A percentile compares a stretch with the other conserved stretches of the same genome.
Conservation (phyloP, 1,140 invertebrate species). For the Zaprionus africanus region DNA sequence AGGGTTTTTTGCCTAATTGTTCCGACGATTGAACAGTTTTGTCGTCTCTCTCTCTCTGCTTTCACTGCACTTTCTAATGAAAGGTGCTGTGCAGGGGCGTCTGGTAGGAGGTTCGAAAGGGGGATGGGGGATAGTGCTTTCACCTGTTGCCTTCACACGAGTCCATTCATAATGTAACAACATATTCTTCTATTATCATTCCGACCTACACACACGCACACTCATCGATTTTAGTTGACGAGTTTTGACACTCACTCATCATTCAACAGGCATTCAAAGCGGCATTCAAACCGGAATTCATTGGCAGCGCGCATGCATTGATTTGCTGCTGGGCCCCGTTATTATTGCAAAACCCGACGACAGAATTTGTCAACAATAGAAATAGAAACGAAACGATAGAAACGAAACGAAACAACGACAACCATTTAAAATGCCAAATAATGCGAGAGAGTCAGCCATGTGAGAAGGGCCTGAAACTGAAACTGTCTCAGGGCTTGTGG, state of each 20-base stretch:
- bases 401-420: conserved; percentile 15
- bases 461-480: conserved; percentile 9
- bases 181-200: conserved; percentile 31
- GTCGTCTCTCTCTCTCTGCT: conserved; percentile 40
- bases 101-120: not conserved
- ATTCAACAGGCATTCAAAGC: conserved; percentile 14
- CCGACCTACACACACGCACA: conserved; percentile 19
- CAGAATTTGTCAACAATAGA: conserved; percentile 33
- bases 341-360: conserved; percentile 37
- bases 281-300: conserved; percentile 2
- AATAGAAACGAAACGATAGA: not conserved
- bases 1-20: conserved; percentile 78
- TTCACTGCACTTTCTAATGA: conserved; percentile 78
- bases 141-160: conserved; percentile 51
- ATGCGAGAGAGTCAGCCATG: not conserved
- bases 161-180: conserved; percentile 10
- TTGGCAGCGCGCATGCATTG: conserved; percentile 11
- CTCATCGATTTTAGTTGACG: conserved; percentile 21
- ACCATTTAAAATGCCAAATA: conserved; percentile 26
- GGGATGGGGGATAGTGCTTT: conserved; percentile 6
- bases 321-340: conserved; percentile 6
- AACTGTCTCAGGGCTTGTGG: not conserved
- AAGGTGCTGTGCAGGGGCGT: not conserved
- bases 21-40: conserved; percentile 60
- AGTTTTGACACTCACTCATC: conserved; percentile 33